Conservation (phyloP, 1,140 invertebrate genomes). For the Neotoxoptera formosana region DNA sequence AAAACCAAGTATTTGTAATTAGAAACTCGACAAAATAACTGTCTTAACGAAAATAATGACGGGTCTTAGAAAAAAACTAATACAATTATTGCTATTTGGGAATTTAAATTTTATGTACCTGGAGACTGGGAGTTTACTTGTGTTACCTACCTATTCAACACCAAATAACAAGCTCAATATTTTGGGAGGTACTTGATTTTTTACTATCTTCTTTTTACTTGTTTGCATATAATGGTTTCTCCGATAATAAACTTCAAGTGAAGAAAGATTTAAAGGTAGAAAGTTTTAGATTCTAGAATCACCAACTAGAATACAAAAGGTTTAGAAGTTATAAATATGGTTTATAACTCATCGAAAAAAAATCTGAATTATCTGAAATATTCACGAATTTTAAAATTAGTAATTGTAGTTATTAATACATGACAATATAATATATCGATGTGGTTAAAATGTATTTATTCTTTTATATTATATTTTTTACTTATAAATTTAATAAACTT, state of each 20-base stretch:
- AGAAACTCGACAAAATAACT: background rate
- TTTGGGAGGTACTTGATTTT: too few species aligned
- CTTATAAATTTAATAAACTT: background rate
- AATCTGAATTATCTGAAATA: background rate
- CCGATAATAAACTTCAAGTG: too few species aligned
- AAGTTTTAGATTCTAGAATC: too few species aligned
- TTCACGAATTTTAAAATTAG: background rate
- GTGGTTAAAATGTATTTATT: background rate
- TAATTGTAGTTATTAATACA: background rate
- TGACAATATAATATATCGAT: background rate
- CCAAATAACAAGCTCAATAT: too few species aligned
- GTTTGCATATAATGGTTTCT: too few species aligned
- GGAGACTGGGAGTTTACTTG: too few species aligned
- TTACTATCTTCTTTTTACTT: too few species aligned
- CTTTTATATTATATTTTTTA: background rate
- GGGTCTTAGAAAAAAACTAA: too few species aligned
- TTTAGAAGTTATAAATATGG: background rate
- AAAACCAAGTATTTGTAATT: background rate
- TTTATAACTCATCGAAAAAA: background rate
- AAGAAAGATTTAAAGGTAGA: too few species aligned
- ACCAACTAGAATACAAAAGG: background rate
- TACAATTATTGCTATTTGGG: too few species aligned
- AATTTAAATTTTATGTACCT: too few species aligned
- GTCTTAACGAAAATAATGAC: background rate
- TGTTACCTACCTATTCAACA: too few species aligned